Base-by-base conservation (phyloP, 2,888 invertebrate genomes). In the Xanthostigma xanthostigma region DNA sequence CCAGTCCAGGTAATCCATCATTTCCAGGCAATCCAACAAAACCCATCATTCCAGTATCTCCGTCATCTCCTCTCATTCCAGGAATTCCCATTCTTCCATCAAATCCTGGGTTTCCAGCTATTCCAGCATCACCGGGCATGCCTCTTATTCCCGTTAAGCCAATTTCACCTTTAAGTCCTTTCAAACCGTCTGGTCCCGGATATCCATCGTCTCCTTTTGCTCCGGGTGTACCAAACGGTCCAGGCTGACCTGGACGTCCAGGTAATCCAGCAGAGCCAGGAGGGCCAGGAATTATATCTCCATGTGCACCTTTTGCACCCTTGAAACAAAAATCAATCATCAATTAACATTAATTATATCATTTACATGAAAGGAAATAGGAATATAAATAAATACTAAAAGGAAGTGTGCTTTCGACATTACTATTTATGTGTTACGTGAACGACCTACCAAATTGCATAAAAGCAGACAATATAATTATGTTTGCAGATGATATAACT, bases 1-100 rank as follows among this genome's bases (percentile, higher is more conserved):
- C 54, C 6, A 56, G 54, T 41, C 74, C 74, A 53, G 55, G 54
- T 44, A 68, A 65, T 46, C 74, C 70, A 50, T 56, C 56, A 33
- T 57, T 48, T 8, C 63, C 65, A 17, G 60, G 59, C 3, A 49
- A 50, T 14, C 60, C 69, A 17, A 27, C 11, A n/a, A 13, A 12
- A 33, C 48, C 48, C 42, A 43, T 43, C 38, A 48, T 37, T n/a
- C 56, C 56, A 41, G 48, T 40, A 36, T 57, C 56, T 12, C 57
- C 57, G 37, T 50, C n/a, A 41, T 12, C 38, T 13, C 55, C 57
- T 36, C 54, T 51, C n/a, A 49, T 46, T 39, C 52, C 56, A 9
- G 56, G 53, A 14, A 54, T 55, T 41, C 64, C 65, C 17, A 61
- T 56, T 33, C 61, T 59, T 48, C 64, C 66, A 50, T 61, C 62